Evolutionary conservation across 2,797 vertebrate genomes (phyloP).

Genomic region (Trachops cirrhosus): DNA sequence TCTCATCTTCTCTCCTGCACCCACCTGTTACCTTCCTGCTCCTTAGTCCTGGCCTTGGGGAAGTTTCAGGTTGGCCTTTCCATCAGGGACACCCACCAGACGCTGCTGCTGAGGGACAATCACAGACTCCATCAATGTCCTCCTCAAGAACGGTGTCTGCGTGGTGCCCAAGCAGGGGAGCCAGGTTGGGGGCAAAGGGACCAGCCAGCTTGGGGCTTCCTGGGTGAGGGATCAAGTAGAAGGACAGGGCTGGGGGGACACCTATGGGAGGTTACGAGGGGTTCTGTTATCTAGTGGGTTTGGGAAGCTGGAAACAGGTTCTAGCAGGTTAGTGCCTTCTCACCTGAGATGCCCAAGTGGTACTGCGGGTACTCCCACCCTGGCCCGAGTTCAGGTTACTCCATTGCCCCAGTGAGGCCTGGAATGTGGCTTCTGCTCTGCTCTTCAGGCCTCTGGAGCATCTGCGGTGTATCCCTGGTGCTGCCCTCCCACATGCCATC

Average conservation of each 20-base stretch:
- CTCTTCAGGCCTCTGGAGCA: background rate
- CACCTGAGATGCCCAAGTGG: background rate
- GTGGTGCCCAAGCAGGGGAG: constrained; percentile 69
- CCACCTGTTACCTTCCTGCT: background rate
- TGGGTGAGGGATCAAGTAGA: background rate
- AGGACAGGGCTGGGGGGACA: background rate
- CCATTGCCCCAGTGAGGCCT: background rate
- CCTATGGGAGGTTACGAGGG: background rate
- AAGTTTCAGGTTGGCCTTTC: background rate
- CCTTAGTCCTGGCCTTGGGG: background rate
- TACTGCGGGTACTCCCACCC: background rate
- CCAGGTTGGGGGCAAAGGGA: too few relatives aligned
- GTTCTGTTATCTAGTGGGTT: background rate
- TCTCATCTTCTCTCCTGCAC: background rate
- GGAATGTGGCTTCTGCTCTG: background rate
- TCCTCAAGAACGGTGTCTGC: constrained; percentile 61
- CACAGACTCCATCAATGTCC: constrained; percentile 59
- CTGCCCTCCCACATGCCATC: too few relatives aligned
- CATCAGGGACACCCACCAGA: constrained; percentile 19
- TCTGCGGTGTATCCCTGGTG: fast-evolving
- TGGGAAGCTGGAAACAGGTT: background rate
- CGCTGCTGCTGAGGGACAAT: constrained; percentile 74
- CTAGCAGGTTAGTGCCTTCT: background rate
- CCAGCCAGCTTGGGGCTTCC: background rate
- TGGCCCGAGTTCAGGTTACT: background rate